Percentiles rank a stretch among this genome's conserved stretches.
Conservation (phyloP, 1,140 invertebrate genomes). For the Mycetomoellerius zeteki region DNA sequence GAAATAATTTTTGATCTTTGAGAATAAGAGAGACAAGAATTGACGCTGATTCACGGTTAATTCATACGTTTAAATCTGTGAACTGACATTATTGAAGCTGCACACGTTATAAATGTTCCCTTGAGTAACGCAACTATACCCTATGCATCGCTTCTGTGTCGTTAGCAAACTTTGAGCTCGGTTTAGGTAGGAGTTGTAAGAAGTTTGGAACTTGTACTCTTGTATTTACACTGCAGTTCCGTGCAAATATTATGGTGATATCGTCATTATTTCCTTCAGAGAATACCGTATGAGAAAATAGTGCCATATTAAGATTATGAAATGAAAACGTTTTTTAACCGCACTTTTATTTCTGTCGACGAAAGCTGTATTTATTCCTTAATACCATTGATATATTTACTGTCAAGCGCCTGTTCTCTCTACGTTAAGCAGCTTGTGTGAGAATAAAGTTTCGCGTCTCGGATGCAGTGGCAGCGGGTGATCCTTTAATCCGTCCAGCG, state of each 20-base stretch:
- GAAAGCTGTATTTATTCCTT: conserved; percentile 39
- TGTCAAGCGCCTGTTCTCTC: conserved; percentile 47
- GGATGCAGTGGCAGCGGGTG: conserved; percentile 38
- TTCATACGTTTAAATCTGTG: conserved; percentile 43
- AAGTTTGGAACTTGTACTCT: conserved; percentile 47
- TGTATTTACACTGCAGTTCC: conserved; percentile 28
- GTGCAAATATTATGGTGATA: conserved; percentile 41
- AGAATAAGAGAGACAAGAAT: background rate
- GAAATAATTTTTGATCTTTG: background rate
- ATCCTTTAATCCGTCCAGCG: conserved; percentile 63
- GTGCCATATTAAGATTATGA: background rate
- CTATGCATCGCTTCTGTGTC: conserved; percentile 45
- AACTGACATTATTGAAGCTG: background rate
- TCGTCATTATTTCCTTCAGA: conserved; percentile 40
- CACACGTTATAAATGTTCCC: conserved; percentile 37
- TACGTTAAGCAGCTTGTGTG: conserved; percentile 56
- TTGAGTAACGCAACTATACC: conserved; percentile 9
- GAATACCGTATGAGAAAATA: background rate
- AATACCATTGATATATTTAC: conserved; percentile 61
- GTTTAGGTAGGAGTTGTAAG: conserved; percentile 47
- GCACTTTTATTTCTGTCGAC: background rate
- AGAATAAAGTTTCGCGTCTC: conserved; percentile 60
- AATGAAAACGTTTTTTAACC: background rate
- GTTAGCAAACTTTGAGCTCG: conserved; percentile 28
- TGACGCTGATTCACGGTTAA: conserved; percentile 7